Conservation (phyloP, 2,113 vertebrate genomes). For the Acrocephalus arundinaceus region DNA sequence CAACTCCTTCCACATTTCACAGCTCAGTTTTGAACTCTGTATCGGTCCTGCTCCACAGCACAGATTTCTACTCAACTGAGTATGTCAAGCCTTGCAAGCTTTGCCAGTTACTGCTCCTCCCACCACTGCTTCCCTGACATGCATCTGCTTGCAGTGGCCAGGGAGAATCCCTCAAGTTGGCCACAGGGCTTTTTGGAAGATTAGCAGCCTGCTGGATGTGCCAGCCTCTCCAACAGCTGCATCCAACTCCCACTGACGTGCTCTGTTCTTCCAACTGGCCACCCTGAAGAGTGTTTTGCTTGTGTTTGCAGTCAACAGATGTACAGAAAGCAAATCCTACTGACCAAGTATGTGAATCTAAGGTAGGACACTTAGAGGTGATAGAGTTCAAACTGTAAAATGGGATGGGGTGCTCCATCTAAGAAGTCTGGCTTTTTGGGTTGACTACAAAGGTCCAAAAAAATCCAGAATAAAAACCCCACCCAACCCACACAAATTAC, state of each 20-base stretch:
- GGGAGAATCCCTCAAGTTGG: not conserved
- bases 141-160: not conserved
- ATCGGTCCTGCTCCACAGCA: not conserved
- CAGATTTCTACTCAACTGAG: not conserved
- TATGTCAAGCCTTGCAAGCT: not conserved
- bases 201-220: not conserved
- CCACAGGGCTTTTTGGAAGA: constrained; percentile 42
- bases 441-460: not conserved
- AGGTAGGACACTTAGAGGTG: not conserved
- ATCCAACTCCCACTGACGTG: not conserved
- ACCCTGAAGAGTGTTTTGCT: constrained; percentile 22
- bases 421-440: not conserved
- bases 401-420: not conserved
- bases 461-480: not conserved
- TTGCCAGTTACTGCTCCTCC: not conserved
- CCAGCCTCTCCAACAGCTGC: constrained; percentile 7
- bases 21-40: not conserved
- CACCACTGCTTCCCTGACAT: not conserved
- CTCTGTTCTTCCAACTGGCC: not conserved
- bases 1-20: not conserved
- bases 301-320: not conserved
- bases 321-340: not conserved
- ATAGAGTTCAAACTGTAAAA: not conserved
- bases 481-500: not conserved
- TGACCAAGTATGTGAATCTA: not conserved